Evolutionary conservation across 1,140 invertebrate genomes (phyloP).

Genomic region (Heliothis subflexa): DNA sequence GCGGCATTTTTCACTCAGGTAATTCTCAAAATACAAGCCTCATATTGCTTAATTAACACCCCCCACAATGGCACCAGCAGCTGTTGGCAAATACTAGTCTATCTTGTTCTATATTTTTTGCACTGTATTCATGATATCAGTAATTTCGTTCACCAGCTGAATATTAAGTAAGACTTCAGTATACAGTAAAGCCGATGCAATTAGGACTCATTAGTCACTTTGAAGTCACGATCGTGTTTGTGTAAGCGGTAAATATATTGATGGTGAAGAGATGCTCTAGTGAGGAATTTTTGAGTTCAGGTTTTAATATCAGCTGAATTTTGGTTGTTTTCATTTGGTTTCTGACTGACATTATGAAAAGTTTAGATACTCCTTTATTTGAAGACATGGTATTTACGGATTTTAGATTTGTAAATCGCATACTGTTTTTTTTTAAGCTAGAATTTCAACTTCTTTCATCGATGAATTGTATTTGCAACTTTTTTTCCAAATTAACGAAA

Average conservation of each 20-base stretch:
- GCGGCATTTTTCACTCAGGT: too few species aligned
- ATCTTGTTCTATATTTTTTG: neutral
- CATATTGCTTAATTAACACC: neutral
- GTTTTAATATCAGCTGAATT: too few species aligned
- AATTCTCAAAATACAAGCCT: neutral
- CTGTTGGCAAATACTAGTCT: conserved; percentile 1
- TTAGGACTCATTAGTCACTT: conserved; percentile 23
- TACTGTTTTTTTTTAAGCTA: too few species aligned
- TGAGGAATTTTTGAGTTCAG: too few species aligned
- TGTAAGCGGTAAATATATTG: neutral
- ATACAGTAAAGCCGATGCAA: conserved; percentile 5
- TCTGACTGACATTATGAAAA: too few species aligned
- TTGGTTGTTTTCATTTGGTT: too few species aligned
- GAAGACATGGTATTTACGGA: too few species aligned
- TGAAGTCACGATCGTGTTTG: neutral
- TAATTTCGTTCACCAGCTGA: conserved; percentile 5
- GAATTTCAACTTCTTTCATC: too few species aligned
- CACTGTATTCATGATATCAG: conserved; percentile 8
- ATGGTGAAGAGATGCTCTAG: neutral
- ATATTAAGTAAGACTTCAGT: conserved; percentile 17
- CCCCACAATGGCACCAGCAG: neutral
- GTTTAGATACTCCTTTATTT: too few species aligned
- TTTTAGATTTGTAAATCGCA: too few species aligned
- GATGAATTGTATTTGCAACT: too few species aligned
- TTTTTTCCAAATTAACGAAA: too few species aligned